A percentile compares a stretch with the other conserved stretches of the same genome.
Evolutionary conservation across 2,113 vertebrate genomes (phyloP).

Genomic region (Misgurnus anguillicaudatus): DNA sequence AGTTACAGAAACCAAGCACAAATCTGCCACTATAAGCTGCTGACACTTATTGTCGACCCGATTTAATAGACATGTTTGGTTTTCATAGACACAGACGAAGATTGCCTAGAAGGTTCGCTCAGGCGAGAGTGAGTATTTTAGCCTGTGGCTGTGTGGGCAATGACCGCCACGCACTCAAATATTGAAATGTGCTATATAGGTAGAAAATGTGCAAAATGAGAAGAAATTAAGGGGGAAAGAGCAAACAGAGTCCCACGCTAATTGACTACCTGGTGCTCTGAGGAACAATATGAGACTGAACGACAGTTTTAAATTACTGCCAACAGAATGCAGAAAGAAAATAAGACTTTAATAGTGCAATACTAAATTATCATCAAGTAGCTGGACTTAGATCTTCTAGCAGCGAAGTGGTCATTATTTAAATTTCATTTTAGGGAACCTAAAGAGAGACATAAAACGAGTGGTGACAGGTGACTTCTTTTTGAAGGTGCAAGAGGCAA

Average conservation of each 20-base stretch:
- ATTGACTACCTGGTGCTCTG: neutral
- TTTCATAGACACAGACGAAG: slow-evolving; percentile 5
- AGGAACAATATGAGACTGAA: neutral
- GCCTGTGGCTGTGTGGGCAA: neutral
- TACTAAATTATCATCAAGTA: too few species aligned
- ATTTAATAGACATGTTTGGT: slow-evolving; percentile 21
- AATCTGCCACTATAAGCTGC: slow-evolving; percentile 6
- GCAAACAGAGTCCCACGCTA: neutral
- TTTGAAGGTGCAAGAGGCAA: too few species aligned
- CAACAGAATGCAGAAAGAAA: neutral
- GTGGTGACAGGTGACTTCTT: too few species aligned
- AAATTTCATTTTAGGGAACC: too few species aligned
- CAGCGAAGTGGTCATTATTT: too few species aligned
- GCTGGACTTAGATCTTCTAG: too few species aligned
- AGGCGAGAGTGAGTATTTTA: neutral
- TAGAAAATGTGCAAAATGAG: neutral
- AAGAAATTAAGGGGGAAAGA: neutral
- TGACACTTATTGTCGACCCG: slow-evolving; percentile 24
- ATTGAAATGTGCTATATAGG: neutral
- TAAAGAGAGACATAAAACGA: too few species aligned
- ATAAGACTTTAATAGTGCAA: too few species aligned
- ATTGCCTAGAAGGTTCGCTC: neutral
- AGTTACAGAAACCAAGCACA: slow-evolving; percentile 17
- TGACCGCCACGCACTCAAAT: neutral
- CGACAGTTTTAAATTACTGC: neutral